Evolutionary conservation across 2,113 vertebrate genomes (phyloP).

Genomic region (Protobothrops flavoviridis): DNA sequence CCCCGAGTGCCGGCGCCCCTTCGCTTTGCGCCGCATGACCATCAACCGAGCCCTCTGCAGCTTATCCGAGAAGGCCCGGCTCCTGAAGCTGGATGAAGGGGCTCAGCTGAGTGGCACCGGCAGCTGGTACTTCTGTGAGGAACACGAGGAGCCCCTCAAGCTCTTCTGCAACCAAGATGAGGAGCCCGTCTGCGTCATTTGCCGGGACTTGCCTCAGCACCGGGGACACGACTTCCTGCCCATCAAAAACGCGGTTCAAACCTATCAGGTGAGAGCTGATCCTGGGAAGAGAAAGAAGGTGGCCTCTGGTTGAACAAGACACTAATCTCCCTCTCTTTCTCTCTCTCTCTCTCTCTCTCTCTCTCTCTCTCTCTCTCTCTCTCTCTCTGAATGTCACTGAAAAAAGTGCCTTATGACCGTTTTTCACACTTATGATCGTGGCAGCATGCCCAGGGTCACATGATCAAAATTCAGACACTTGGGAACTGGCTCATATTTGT

Average conservation of each 20-base stretch:
- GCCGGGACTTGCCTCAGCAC: slow-evolving; percentile 31
- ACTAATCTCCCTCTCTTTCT: background rate
- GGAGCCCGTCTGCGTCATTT: slow-evolving; percentile 13
- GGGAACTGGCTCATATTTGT: too few species aligned
- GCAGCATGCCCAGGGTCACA: too few species aligned
- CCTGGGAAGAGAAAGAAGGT: background rate
- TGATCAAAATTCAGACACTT: too few species aligned
- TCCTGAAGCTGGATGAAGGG: slow-evolving; percentile 15
- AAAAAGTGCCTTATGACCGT: too few species aligned
- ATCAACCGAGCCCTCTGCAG: slow-evolving; percentile 19
- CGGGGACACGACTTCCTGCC: slow-evolving; percentile 27
- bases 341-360: background rate
- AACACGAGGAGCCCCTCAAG: slow-evolving; percentile 22
- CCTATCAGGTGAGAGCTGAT: slow-evolving; percentile 9
- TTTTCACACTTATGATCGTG: too few species aligned
- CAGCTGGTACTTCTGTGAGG: slow-evolving; percentile 17
- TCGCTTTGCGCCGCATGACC: background rate
- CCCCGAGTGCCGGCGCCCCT: slow-evolving; percentile 12
- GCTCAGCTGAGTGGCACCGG: background rate
- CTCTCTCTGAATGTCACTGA: too few species aligned
- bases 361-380: too few species aligned
- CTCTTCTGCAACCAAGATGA: slow-evolving; percentile 32
- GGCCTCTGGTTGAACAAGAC: background rate
- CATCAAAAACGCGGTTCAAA: background rate
- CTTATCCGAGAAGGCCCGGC: slow-evolving; percentile 23